These are phyloP conservation scores for Leptarthrus brevirostris DNA, from an alignment of 2,888 invertebrate genomes.

Conservation along the genomic window DNA sequence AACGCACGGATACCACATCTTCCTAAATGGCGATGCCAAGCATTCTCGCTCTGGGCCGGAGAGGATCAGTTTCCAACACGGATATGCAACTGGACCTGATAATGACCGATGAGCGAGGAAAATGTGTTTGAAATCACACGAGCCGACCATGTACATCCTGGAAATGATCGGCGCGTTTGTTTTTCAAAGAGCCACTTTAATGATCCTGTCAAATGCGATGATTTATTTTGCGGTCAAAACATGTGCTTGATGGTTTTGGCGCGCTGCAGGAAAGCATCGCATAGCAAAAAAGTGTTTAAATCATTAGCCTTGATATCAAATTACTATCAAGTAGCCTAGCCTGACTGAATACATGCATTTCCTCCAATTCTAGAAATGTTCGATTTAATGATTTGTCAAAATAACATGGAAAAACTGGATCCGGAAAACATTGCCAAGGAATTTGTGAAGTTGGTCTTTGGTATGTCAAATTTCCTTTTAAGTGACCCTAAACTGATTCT, in stretches of 20 bases:
- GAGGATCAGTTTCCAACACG: conserved; percentile 26
- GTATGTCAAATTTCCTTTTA: conserved; percentile 3
- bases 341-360: neutral
- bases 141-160: conserved; percentile 16
- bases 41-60: neutral
- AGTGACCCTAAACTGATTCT: neutral
- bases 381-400: conserved; percentile 46
- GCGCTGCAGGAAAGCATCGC: neutral
- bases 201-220: conserved; percentile 60
- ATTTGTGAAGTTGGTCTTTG: neutral
- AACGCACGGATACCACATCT: conserved; percentile 4
- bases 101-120: conserved; percentile 42
- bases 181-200: conserved; percentile 55
- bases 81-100: conserved; percentile 48
- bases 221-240: conserved; percentile 68
- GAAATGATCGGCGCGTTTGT: conserved; percentile 38
- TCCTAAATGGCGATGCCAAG: neutral
- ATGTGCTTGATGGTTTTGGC: conserved; percentile 60
- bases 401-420: conserved; percentile 19
- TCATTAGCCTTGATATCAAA: conserved; percentile 38
- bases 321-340: neutral
- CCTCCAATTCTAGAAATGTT: neutral
- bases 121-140: conserved; percentile 48
- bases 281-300: conserved; percentile 28
- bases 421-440: conserved; percentile 9